Percentiles rank a stretch among this genome's conserved stretches.
These are phyloP conservation scores for Acrocephalus kingi DNA, from an alignment of 2,113 vertebrate species.

Conservation along the genomic window DNA sequence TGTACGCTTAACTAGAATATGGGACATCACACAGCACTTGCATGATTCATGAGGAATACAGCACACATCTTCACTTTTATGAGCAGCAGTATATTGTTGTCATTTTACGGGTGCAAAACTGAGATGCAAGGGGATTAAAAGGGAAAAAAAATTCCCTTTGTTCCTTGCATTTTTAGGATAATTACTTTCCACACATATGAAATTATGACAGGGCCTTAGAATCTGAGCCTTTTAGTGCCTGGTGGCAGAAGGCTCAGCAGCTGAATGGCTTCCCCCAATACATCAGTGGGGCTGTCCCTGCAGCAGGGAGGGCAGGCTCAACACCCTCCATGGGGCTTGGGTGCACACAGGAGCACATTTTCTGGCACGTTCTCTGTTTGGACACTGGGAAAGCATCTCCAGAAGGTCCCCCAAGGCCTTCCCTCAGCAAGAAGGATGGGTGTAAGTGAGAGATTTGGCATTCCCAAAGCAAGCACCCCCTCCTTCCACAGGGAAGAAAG, in stretches of 20 bases:
- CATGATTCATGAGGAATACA: conserved; percentile 48
- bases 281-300: neutral
- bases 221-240: neutral
- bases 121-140: conserved; percentile 32
- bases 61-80: neutral
- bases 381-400: neutral
- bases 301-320: neutral
- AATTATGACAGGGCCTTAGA: neutral
- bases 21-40: conserved; percentile 14
- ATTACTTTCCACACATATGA: neutral
- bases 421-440: neutral
- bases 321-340: fast-evolving
- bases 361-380: neutral
- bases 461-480: neutral
- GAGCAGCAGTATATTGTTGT: conserved; percentile 31
- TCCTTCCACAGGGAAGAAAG: neutral
- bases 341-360: neutral
- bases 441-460: neutral
- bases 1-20: neutral
- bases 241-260: neutral
- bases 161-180: conserved; percentile 10
- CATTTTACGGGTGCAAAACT: conserved; percentile 43
- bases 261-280: neutral
- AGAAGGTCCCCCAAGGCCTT: neutral
- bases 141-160: neutral